phyloP scores from a whole-genome alignment of 2,797 vertebrate species.

The Prunella strophiata region DNA sequence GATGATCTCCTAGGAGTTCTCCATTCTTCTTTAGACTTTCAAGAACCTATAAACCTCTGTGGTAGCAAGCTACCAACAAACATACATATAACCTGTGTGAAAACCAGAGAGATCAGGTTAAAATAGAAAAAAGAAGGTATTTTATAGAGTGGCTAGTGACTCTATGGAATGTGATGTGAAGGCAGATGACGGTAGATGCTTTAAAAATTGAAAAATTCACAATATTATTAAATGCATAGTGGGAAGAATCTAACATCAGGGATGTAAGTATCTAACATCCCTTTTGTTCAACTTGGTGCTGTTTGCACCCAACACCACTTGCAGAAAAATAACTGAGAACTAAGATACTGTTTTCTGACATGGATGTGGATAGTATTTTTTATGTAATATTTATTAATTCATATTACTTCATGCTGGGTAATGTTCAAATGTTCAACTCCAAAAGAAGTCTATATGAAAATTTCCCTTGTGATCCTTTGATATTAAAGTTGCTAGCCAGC shows the following conservation, averaged over 20 bases:
- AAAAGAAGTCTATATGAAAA: neutral
- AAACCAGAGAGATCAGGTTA: neutral
- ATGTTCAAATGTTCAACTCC: neutral
- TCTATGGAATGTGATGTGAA: neutral
- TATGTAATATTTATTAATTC: neutral
- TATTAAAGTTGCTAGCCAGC: neutral
- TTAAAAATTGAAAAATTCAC: neutral
- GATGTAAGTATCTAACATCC: neutral
- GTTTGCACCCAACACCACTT: neutral
- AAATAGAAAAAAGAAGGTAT: neutral
- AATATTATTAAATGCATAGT: neutral
- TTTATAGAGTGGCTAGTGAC: neutral
- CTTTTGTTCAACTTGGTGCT: neutral
- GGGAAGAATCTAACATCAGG: neutral
- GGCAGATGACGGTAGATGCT: neutral
- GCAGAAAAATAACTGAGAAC: neutral
- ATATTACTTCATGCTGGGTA: neutral
- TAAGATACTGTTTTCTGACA: neutral
- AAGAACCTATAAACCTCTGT: neutral
- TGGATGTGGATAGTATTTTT: neutral
- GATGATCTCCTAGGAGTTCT: neutral
- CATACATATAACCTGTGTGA: accelerated
- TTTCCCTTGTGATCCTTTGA: neutral
- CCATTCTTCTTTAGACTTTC: neutral
- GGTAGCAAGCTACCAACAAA: neutral